These are phyloP conservation scores for Sisor rabdophorus DNA, from an alignment of 2,113 vertebrate genomes.

Conservation along the genomic window DNA sequence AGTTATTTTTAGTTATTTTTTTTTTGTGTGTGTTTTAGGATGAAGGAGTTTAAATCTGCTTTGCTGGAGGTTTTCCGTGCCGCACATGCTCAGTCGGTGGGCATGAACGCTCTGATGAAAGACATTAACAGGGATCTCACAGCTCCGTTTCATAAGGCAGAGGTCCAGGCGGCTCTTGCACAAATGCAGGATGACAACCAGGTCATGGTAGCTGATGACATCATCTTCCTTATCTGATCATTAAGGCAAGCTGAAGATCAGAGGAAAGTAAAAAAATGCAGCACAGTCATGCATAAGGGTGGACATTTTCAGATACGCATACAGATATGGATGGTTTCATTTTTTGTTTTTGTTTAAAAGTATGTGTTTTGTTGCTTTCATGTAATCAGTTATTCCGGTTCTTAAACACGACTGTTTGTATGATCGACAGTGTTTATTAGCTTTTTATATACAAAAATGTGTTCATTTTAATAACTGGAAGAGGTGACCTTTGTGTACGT, in stretches of 20 bases:
- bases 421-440: background rate
- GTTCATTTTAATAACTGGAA: no score
- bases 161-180: slow-evolving; percentile 77
- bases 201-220: slow-evolving; percentile 93
- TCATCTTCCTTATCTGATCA: slow-evolving; percentile 90
- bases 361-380: slow-evolving; percentile 7
- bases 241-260: background rate
- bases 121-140: slow-evolving; percentile 74
- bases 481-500: no score
- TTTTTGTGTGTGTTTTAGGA: slow-evolving; percentile 59
- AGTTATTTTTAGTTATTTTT: no score
- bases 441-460: background rate
- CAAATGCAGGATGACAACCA: slow-evolving; percentile 97
- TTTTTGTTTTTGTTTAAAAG: no score
- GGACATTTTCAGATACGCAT: background rate
- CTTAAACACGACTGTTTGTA: background rate
- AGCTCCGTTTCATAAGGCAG: slow-evolving; percentile 67
- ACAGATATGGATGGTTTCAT: background rate
- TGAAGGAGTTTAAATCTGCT: slow-evolving; percentile 88
- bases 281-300: background rate
- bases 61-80: slow-evolving; percentile 84
- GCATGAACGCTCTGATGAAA: slow-evolving; percentile 73
- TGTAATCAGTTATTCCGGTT: background rate
- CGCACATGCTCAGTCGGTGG: slow-evolving; percentile 85
- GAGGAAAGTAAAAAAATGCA: no score